Conservation (phyloP, 2,113 vertebrate species). For the Varanus komodoensis region DNA sequence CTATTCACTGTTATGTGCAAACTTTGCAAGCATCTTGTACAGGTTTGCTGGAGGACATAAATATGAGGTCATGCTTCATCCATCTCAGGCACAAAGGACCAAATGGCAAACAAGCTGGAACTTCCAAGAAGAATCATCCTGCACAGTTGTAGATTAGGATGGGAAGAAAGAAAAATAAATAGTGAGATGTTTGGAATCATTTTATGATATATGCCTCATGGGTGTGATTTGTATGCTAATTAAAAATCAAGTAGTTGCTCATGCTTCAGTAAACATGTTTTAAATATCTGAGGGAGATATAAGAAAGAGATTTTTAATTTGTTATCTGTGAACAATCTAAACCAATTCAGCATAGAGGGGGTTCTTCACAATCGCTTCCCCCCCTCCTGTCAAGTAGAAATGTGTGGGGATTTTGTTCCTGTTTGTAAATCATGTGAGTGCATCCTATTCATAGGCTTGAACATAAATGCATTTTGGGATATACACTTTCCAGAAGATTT, state of each 20-base stretch:
- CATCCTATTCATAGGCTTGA: too few species aligned
- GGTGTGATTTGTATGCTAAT: conserved; percentile 45
- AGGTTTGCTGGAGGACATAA: neutral
- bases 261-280: conserved; percentile 16
- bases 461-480: too few species aligned
- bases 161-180: conserved; percentile 9
- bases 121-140: neutral
- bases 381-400: neutral
- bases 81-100: neutral
- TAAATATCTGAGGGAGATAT: conserved; percentile 14
- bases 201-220: neutral
- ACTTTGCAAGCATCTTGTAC: neutral
- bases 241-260: conserved; percentile 6
- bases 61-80: neutral
- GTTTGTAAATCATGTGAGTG: too few species aligned
- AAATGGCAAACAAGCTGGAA: neutral
- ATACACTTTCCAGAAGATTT: too few species aligned
- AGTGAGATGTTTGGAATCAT: conserved; percentile 31
- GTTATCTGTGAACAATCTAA: neutral
- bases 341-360: rapidly evolving
- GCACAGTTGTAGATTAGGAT: neutral
- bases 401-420: too few species aligned
- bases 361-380: neutral
- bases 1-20: neutral
- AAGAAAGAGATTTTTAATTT: neutral